Conservation (phyloP, 2,888 invertebrate genomes). For the Drosophila anomelani region DNA sequence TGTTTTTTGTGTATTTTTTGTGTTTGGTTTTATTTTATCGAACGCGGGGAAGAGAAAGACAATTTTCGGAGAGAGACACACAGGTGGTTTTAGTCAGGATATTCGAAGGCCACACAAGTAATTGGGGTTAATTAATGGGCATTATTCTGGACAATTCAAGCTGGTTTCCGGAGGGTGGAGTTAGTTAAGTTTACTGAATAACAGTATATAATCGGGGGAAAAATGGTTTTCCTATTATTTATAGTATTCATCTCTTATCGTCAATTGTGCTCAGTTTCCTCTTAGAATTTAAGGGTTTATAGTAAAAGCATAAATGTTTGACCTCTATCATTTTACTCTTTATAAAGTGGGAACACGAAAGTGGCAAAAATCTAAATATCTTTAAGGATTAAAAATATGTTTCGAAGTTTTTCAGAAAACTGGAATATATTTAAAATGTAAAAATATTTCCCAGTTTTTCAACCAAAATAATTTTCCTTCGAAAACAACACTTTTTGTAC, state of each 20-base stretch:
- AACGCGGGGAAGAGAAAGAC: constrained; percentile 41
- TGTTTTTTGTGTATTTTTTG: constrained; percentile 11
- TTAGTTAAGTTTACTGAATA: constrained; percentile 9
- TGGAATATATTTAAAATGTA: background rate
- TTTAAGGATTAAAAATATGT: no score
- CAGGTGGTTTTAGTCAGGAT: constrained; percentile 46
- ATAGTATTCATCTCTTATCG: background rate
- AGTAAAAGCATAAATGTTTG: background rate
- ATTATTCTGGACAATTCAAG: constrained; percentile 3
- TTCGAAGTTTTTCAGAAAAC: background rate
- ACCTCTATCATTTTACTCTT: no score
- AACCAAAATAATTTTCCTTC: background rate
- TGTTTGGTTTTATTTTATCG: constrained; percentile 5
- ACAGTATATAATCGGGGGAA: background rate
- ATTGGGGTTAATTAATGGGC: constrained; percentile 29
- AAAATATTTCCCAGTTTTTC: background rate
- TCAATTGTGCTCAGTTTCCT: background rate
- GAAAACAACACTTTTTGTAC: background rate
- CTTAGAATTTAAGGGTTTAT: no score
- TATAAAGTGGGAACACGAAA: background rate
- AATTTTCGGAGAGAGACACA: constrained; percentile 43
- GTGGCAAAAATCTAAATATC: no score
- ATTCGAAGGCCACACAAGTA: constrained; percentile 29
- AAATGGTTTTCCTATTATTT: background rate
- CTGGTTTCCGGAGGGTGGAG: background rate